Percentiles rank a stretch among this genome's conserved stretches.
Conservation (phyloP, 2,888 invertebrate species). For the Folsomia manolachei region DNA sequence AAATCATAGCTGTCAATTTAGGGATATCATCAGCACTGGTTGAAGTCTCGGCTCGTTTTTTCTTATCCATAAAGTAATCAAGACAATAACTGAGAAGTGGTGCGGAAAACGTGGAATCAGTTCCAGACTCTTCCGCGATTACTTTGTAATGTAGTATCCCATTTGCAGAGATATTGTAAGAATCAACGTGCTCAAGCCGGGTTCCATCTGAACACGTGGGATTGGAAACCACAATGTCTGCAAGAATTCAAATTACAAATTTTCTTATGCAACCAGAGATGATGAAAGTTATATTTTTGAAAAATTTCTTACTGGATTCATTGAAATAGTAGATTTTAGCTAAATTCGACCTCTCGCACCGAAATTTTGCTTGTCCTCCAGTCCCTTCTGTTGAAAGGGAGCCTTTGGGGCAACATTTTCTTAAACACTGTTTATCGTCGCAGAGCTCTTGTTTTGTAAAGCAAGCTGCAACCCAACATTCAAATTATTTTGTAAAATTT, state of each 20-base stretch:
- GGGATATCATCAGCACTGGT: constrained; percentile 1
- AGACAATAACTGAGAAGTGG: constrained; percentile 45
- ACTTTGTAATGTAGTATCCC: constrained; percentile 37
- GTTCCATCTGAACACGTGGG: constrained; percentile 43
- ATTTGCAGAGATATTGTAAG: constrained; percentile 32
- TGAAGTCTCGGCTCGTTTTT: not conserved
- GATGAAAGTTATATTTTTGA: not conserved
- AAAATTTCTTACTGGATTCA: constrained; percentile 40
- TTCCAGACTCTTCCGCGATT: too few species aligned
- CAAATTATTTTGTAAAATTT: too few species aligned
- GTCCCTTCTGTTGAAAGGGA: constrained; percentile 30
- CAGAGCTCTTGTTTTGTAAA: constrained; percentile 42
- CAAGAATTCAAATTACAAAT: constrained; percentile 18
- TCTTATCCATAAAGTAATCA: constrained; percentile 41
- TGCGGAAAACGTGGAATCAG: constrained; percentile 25
- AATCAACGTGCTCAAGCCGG: constrained; percentile 22
- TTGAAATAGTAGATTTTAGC: constrained; percentile 26
- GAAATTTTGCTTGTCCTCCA: not conserved
- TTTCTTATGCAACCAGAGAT: not conserved
- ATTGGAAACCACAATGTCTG: constrained; percentile 41
- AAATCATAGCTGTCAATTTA: constrained; percentile 31
- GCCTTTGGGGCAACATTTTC: constrained; percentile 47
- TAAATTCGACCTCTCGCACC: constrained; percentile 20
- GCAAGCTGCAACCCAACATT: too few species aligned
- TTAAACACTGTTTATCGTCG: constrained; percentile 34